These are phyloP conservation scores for Acanthaster planci DNA, from an alignment of 35 echinoderm and acorn worm species.

Conservation along the genomic window DNA sequence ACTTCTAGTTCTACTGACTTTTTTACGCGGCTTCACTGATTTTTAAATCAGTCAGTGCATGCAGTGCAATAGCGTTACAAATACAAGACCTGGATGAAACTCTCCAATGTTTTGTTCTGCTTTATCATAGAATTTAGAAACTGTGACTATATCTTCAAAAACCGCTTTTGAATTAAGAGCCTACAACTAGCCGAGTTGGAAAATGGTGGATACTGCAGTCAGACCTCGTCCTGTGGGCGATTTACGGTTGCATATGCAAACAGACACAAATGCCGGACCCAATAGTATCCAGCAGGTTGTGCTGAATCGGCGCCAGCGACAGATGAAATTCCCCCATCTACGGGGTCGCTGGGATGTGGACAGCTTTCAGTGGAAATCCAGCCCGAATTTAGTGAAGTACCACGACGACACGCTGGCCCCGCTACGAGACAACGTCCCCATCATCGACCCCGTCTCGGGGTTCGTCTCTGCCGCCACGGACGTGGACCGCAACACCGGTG, in stretches of 20 bases:
- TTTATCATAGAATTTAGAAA: neutral
- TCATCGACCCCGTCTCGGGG: constrained; percentile 85
- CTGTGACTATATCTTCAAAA: neutral
- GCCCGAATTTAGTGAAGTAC: constrained; percentile 82
- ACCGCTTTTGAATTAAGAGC: neutral
- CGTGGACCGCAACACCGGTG: constrained; percentile 82
- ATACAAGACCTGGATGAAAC: neutral
- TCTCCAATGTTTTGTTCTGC: neutral
- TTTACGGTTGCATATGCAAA: constrained; percentile 65
- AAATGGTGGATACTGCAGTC: constrained; percentile 77
- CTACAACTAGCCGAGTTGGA: neutral
- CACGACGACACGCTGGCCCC: constrained; percentile 92
- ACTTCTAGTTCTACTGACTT: no score
- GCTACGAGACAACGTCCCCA: constrained; percentile 70
- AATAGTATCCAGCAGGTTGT: constrained; percentile 71
- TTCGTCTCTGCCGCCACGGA: constrained; percentile 81
- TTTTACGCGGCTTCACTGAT: no score
- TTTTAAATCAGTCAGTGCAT: no score
- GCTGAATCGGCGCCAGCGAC: constrained; percentile 46
- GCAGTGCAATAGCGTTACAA: no score
- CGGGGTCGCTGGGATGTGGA: constrained; percentile 74
- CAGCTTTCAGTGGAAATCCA: constrained; percentile 76
- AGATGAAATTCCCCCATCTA: constrained; percentile 83
- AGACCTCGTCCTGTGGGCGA: constrained; percentile 68
- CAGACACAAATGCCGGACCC: constrained; percentile 86